Conservation (phyloP, 1,140 invertebrate genomes). For the Cyphomyrmex costatus region DNA sequence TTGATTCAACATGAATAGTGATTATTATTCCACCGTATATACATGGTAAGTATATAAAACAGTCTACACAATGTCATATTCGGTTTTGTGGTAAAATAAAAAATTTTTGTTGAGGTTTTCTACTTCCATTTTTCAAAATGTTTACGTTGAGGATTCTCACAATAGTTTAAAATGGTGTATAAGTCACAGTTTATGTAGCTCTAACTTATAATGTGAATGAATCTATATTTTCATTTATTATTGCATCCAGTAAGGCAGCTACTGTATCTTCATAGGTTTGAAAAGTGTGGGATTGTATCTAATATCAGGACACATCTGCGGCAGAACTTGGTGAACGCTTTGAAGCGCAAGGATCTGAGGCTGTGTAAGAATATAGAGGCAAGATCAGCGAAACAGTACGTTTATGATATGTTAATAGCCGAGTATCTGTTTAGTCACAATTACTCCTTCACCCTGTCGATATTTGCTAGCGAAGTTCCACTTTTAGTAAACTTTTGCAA, state of each 20-base stretch:
- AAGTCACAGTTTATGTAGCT: not conserved
- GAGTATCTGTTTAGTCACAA: slow-evolving; percentile 85
- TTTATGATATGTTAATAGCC: slow-evolving; percentile 84
- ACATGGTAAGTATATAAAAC: slow-evolving; percentile 76
- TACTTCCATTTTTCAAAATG: not conserved
- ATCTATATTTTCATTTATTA: slow-evolving; percentile 30
- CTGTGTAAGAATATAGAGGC: slow-evolving; percentile 71
- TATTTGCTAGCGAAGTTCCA: slow-evolving; percentile 85
- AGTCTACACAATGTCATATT: not conserved
- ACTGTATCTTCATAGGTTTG: slow-evolving; percentile 80
- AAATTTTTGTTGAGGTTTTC: slow-evolving; percentile 13
- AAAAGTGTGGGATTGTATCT: slow-evolving; percentile 84
- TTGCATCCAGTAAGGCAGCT: not conserved
- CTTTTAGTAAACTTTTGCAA: slow-evolving; percentile 83
- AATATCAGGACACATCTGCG: slow-evolving; percentile 84
- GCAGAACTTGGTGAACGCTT: slow-evolving; percentile 83
- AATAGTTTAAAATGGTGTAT: not conserved
- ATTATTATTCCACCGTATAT: slow-evolving; percentile 79
- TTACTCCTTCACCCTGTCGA: slow-evolving; percentile 84
- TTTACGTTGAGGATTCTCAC: not conserved
- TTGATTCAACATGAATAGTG: slow-evolving; percentile 73
- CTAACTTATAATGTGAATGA: slow-evolving; percentile 35
- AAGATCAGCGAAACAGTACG: slow-evolving; percentile 84
- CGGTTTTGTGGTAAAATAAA: not conserved
- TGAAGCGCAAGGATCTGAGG: slow-evolving; percentile 81